Base-by-base conservation (phyloP, 2,113 vertebrate genomes). In the Mohoua ochrocephala region DNA sequence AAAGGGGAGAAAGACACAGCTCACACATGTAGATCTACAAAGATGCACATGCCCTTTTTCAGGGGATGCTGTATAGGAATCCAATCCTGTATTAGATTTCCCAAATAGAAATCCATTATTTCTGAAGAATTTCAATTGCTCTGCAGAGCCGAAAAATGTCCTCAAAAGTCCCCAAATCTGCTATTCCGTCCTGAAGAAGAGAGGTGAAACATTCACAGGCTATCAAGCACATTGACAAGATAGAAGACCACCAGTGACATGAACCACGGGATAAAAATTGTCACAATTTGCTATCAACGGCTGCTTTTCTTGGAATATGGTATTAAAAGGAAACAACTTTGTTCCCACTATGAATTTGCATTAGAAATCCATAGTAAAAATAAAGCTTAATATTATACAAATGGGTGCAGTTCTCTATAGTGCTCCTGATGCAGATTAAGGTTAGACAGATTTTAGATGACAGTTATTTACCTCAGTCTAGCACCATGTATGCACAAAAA, bases 351-450 rank as follows among this genome's bases (percentile, higher is more conserved):
- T 53, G 91, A 92, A 96, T 95, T 97, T 95, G 81, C 91, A 96
- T 96, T 94, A 91, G 94, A 96, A 97, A 96, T 91, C 57, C 92
- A 81, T 95, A 96, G 90, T 91, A 95, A 93, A 96, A 94, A 93
- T 95, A 91, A 94, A 84, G 87, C 87, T 86, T 92, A 95, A 94
- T 94, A 95, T 96, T 84, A 97, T 95, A 95, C 94, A 94, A 96
- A 95, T 92, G 94, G 92, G 78, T 91, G 54, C 59, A 41, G 84
- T 73, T 93, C 94, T 94, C 92, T 78, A 59, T 50, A 92, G 74
- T 92, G 89, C 92, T 97, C 87, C 77, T 83, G 87, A 94, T 92
- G 69, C 91, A 95, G 93, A 96, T 96, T 92, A 95, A 88, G 79
- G 83, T 89, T 91, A 95, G 93, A 69, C 92, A 95, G 89, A 92